Conservation (phyloP, 2,797 vertebrate species). For the Enteromius anoplus region DNA sequence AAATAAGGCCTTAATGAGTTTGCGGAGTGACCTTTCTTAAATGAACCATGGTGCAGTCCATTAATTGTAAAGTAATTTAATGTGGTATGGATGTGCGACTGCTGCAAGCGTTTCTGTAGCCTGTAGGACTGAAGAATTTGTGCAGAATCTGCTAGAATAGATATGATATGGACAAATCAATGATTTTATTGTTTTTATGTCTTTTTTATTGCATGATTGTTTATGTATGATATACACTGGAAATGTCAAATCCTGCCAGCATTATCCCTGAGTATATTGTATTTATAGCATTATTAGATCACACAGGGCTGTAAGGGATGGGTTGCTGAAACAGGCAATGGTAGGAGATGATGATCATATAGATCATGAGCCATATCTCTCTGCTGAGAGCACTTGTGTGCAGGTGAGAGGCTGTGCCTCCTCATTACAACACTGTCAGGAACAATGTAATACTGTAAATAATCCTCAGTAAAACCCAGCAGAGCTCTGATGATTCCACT, state of each 20-base stretch:
- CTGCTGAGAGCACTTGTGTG: slow-evolving; percentile 33
- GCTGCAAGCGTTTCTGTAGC: slow-evolving; percentile 4
- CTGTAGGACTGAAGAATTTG: neutral
- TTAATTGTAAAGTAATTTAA: slow-evolving; percentile 54
- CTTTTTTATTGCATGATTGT: slow-evolving; percentile 8
- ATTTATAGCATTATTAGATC: slow-evolving; percentile 33
- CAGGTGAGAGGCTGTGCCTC: slow-evolving; percentile 31
- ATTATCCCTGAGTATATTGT: slow-evolving; percentile 14
- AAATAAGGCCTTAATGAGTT: slow-evolving; percentile 60
- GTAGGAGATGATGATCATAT: slow-evolving; percentile 42
- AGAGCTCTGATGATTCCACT: slow-evolving; percentile 23
- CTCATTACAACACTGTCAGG: slow-evolving; percentile 49
- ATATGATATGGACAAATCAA: neutral
- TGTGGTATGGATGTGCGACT: slow-evolving; percentile 36
- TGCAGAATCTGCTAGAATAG: slow-evolving; percentile 5
- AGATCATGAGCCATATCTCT: slow-evolving; percentile 44
- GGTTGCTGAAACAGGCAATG: slow-evolving; percentile 1
- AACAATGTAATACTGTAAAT: slow-evolving; percentile 54
- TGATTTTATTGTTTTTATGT: slow-evolving; percentile 8
- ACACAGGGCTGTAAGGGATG: neutral
- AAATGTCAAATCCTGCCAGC: slow-evolving; percentile 16
- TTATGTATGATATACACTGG: slow-evolving; percentile 7
- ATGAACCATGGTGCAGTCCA: slow-evolving; percentile 46
- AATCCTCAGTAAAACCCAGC: slow-evolving; percentile 51
- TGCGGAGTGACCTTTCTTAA: slow-evolving; percentile 52